Base-by-base conservation (phyloP, 2,113 vertebrate genomes). In the Channa argus region DNA sequence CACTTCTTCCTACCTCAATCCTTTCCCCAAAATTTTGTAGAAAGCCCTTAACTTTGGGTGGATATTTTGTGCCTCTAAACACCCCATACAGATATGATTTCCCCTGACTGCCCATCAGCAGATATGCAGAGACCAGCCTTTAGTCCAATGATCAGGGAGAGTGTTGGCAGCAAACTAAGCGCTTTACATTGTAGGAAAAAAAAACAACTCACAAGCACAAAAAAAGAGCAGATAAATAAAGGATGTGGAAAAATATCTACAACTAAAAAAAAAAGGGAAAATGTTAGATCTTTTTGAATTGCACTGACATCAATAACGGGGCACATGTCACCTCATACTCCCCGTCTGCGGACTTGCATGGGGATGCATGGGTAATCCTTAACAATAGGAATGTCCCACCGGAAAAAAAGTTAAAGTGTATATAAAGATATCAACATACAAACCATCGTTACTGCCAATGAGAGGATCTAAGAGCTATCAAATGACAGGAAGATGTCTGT, bases 191-290 rank as follows among this genome's bases (percentile, higher is more conserved):
- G 52, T 58, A 38, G n/a, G 33, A 67, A 51, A 62, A 10, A 13
- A 56, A 41, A 47, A 59, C 54, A 15, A 69, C 61, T 54, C 47
- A 58, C 5, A 65, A 76, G 38, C 12, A 74, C 43, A 62, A 56
- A 77, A 61, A 67, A 62, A 10, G 6, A 75, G 50, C 13, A 61
- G 72, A 82, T 86, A 87, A 86, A 88, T 85, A 77, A 90, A 34
- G 58, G 46, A 5, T 36, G 6, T 44, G 15, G 44, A 5, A 9
- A 43, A 36, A 41, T 13, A 64, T 51, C 9, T 36, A 45, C 55
- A 76, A 55, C 38, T 33, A 58, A 62, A 79, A 75, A 24, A 24
- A 24, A 24, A 24, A 8, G 37, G 44, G 58, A 75, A 56, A 52
- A 38, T 13, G 24, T 62, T 54, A 33, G 37, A 39, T 44, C 52